Evolutionary conservation across 2,113 vertebrate genomes (phyloP).

Genomic region (Coregonus clupeaformis): DNA sequence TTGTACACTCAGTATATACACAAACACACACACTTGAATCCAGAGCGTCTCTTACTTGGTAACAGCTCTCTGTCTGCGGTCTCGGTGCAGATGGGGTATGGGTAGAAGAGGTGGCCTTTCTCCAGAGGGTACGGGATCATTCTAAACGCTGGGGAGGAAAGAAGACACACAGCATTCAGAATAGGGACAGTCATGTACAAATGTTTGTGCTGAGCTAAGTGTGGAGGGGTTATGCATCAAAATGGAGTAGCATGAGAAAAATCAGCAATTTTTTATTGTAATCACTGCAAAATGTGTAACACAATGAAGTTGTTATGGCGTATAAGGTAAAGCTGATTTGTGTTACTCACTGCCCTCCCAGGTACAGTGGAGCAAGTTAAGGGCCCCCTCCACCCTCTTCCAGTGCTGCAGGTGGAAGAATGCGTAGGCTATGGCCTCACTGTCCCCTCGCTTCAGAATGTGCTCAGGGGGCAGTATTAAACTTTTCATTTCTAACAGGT

Average conservation of each 20-base stretch:
- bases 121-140: conserved; percentile 99
- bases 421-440: conserved; percentile 96
- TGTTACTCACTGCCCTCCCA: conserved; percentile 98
- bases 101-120: conserved; percentile 98
- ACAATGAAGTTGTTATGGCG: no score
- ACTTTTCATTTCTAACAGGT: conserved; percentile 99
- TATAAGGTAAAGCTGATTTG: no score
- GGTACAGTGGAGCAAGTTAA: conserved; percentile 97
- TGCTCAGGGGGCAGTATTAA: conserved; percentile 97
- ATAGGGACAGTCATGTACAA: no score
- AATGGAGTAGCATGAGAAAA: background rate
- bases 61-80: conserved; percentile 96
- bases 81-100: conserved; percentile 98
- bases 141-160: conserved; percentile 84
- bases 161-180: background rate
- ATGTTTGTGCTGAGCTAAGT: no score
- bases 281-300: no score
- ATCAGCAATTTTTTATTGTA: background rate
- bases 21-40: background rate
- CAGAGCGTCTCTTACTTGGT: conserved; percentile 83
- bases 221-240: no score
- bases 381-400: conserved; percentile 97
- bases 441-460: conserved; percentile 97
- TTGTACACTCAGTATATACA: background rate
- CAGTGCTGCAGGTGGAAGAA: conserved; percentile 99